Conservation (phyloP, 2,797 vertebrate genomes). For the Megaceryle alcyon region DNA sequence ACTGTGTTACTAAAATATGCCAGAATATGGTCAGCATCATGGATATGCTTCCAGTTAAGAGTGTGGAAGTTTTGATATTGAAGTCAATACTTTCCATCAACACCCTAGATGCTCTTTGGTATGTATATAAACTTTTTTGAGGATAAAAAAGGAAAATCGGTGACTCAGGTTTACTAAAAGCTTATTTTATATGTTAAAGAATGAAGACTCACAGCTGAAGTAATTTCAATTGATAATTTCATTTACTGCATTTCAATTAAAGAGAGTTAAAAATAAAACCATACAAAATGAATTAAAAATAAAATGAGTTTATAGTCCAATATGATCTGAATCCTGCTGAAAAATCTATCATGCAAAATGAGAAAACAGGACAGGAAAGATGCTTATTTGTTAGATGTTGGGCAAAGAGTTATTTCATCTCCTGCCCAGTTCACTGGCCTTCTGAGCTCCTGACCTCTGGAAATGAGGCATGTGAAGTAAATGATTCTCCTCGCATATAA, state of each 20-base stretch:
- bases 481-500: neutral
- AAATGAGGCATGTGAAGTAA: neutral
- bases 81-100: neutral
- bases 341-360: conserved; percentile 8
- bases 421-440: neutral
- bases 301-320: conserved; percentile 34
- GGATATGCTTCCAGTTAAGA: neutral
- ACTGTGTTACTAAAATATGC: neutral
- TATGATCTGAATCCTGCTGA: conserved; percentile 29
- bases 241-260: conserved; percentile 50
- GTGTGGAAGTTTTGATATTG: neutral
- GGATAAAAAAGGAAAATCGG: neutral
- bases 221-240: conserved; percentile 61
- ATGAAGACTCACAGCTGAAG: conserved; percentile 44
- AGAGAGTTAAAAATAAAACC: conserved; percentile 58
- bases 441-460: neutral
- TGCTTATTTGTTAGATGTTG: neutral
- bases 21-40: neutral
- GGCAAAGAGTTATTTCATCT: neutral
- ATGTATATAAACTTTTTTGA: neutral
- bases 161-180: conserved; percentile 16
- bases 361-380: neutral
- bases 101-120: neutral
- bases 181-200: conserved; percentile 30
- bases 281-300: conserved; percentile 51